Conservation (phyloP, 2,113 vertebrate species). For the Corvus moneduloides region DNA sequence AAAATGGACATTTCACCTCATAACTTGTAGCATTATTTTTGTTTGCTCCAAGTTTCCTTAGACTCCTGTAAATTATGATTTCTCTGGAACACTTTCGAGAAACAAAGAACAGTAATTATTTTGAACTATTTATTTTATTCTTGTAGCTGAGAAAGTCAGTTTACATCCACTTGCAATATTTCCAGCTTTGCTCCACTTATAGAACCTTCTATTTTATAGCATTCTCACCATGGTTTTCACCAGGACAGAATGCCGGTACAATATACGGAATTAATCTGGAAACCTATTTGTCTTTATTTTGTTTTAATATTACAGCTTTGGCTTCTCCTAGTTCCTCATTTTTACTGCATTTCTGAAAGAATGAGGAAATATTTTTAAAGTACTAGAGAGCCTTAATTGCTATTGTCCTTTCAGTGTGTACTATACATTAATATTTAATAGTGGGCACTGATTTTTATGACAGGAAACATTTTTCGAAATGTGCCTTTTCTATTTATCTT, state of each 20-base stretch:
- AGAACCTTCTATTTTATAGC: not conserved
- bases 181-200: not conserved
- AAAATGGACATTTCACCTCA: not conserved
- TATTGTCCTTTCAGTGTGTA: not conserved
- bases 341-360: not conserved
- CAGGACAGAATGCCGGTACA: not conserved
- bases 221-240: not conserved
- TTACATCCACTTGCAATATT: not conserved
- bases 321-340: not conserved
- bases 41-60: not conserved
- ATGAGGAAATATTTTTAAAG: not conserved
- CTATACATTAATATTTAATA: not conserved
- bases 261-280: not conserved
- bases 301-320: not conserved
- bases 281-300: not conserved
- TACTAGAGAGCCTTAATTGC: not conserved
- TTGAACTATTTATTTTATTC: not conserved
- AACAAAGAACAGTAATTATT: not conserved
- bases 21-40: not conserved
- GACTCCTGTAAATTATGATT: not conserved
- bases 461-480: not conserved
- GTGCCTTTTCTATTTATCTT: not conserved
- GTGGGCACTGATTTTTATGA: not conserved
- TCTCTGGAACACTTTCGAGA: not conserved
- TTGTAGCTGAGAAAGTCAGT: not conserved